Base-by-base conservation (phyloP, 2,113 vertebrate species). In the Rhagologus leucostigma region DNA sequence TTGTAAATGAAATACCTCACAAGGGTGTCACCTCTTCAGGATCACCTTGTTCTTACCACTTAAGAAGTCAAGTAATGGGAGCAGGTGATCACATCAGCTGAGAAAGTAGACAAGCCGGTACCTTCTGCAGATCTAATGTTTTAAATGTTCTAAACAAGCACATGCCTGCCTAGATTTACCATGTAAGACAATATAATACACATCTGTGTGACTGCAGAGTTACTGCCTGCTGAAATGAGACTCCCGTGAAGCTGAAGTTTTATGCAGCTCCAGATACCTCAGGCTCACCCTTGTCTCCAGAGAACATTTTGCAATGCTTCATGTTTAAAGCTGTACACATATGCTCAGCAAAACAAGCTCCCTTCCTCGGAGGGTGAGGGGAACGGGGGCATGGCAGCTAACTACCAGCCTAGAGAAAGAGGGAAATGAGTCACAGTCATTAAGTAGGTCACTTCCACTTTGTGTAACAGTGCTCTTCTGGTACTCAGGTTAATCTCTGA, bases 401-500 rank as follows among this genome's bases (percentile, higher is more conserved):
- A 56, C 56, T 87, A 14, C n/a, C 49, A 73, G 53, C 82, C 67
- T 64, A 20, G 84, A 75, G 44, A 84, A 73, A 90, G 83, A 92
- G 55, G 56, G 93, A 90, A 95, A 81, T 90, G 77, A 95, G 64
- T 89, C 86, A 86, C 50, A 32, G 35, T n/a, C 77, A 71, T 87
- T 89, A 96, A 95, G 67, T 78, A 87, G 93, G 89, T 95, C 84
- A 62, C 77, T 91, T 95, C 91, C 57, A 91, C 74, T 89, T 84
- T 8, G 33, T 60, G 69, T 68, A 49, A 57, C 80, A 60, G 13
- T 22, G 49, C 62, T 92, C 44, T 64, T 84, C 47, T 67, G 50
- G 14, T 55, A 46, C 46, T 64, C 86, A 68, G 64, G 79, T 74
- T 94, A 71, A 44, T 52, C 35, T 92, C 80, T 60, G 52, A 89